Percentiles rank a stretch among this genome's conserved stretches.
phyloP scores from a whole-genome alignment of 2,888 invertebrate genomes.

The Steinernema carpocapsae region DNA sequence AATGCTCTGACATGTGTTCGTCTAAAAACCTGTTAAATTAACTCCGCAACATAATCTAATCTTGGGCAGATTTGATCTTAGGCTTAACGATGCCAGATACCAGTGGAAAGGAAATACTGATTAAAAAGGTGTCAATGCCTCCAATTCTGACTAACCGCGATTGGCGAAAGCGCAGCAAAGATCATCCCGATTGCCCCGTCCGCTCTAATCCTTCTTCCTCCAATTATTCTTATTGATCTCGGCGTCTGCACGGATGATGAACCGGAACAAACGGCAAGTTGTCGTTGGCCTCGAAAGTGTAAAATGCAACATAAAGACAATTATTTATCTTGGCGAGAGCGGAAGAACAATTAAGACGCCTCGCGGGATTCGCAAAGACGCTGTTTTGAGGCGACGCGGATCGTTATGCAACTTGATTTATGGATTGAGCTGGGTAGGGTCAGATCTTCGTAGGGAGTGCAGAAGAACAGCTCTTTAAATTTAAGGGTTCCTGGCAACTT shows the following conservation, averaged over 20 bases:
- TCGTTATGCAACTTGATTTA: neutral
- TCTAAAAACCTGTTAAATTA: too few relatives aligned
- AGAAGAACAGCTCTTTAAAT: too few relatives aligned
- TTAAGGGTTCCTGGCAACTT: too few relatives aligned
- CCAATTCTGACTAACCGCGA: neutral
- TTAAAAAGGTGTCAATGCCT: neutral
- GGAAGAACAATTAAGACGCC: slow-evolving; percentile 16
- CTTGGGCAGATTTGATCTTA: neutral
- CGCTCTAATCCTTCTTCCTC: neutral
- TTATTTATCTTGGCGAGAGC: slow-evolving; percentile 7
- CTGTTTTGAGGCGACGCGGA: neutral
- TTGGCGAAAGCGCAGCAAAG: neutral
- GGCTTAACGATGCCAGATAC: neutral
- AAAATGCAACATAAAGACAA: slow-evolving; percentile 35
- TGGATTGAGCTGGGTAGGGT: neutral
- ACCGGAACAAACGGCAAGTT: slow-evolving; percentile 4
- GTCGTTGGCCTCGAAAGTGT: slow-evolving; percentile 14
- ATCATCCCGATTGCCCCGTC: neutral
- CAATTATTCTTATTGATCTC: slow-evolving; percentile 31
- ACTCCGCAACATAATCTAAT: too few relatives aligned
- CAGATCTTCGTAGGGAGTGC: too few relatives aligned
- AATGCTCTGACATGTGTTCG: too few relatives aligned
- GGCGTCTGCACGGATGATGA: neutral
- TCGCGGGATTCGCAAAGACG: slow-evolving; percentile 3
- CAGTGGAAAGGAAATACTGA: too few relatives aligned